Evolutionary conservation across 2,797 vertebrate genomes (phyloP).

Genomic region (Acanthiza pusilla): DNA sequence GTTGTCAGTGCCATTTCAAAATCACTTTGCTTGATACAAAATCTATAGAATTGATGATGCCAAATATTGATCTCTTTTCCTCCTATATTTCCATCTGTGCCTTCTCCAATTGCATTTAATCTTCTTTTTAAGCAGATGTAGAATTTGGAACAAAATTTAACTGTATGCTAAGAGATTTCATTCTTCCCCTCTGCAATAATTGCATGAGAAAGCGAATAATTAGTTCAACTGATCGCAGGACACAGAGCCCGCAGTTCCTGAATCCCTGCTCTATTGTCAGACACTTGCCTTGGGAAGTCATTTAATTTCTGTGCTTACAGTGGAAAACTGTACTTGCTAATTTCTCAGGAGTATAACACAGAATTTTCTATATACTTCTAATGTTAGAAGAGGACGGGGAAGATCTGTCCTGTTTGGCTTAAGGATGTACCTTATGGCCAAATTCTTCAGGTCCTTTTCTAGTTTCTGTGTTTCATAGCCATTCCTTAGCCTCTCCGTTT

Average conservation of each 20-base stretch:
- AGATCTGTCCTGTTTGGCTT: background rate
- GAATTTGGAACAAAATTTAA: background rate
- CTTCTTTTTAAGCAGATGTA: background rate
- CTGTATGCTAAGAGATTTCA: background rate
- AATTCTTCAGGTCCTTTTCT: background rate
- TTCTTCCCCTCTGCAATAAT: background rate
- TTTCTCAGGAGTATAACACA: background rate
- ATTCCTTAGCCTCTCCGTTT: background rate
- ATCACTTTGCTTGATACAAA: background rate
- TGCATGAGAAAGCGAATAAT: background rate
- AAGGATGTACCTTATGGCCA: background rate
- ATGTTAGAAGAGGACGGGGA: background rate
- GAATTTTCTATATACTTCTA: background rate
- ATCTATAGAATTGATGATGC: background rate
- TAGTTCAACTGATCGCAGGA: background rate
- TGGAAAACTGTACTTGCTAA: constrained; percentile 1
- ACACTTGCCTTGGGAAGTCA: constrained; percentile 10
- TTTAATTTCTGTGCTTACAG: constrained; percentile 15
- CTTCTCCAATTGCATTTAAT: background rate
- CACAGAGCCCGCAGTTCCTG: background rate
- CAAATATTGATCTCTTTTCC: constrained; percentile 12
- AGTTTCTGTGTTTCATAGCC: background rate
- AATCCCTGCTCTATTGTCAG: constrained; percentile 17
- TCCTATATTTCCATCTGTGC: background rate
- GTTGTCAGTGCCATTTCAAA: background rate